A percentile compares a stretch with the other conserved stretches of the same genome.
phyloP scores from a whole-genome alignment of 2,113 vertebrate genomes.

The Phaethon lepturus region DNA sequence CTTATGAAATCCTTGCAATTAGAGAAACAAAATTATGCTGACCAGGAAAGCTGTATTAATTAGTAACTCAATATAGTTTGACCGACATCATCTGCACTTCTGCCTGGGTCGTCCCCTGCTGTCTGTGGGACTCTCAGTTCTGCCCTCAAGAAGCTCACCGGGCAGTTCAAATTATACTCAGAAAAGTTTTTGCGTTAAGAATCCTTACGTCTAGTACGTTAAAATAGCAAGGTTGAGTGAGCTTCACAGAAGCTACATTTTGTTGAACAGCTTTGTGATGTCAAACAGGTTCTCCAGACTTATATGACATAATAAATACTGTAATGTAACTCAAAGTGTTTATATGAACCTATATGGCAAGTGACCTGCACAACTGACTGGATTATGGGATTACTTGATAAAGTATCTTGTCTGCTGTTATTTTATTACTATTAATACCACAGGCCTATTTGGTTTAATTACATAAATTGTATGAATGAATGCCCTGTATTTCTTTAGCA shows the following conservation, averaged over 20 bases:
- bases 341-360: not conserved
- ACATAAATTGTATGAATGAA: not conserved
- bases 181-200: not conserved
- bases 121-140: not conserved
- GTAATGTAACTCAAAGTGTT: not conserved
- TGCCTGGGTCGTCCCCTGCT: not conserved
- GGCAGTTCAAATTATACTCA: not conserved
- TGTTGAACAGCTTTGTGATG: not conserved
- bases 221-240: not conserved
- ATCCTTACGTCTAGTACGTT: not conserved
- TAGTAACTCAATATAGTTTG: not conserved
- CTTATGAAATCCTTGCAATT: not conserved
- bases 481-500: not conserved
- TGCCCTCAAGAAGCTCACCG: not conserved
- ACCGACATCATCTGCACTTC: not conserved
- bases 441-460: not conserved
- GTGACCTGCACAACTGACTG: not conserved
- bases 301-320: not conserved
- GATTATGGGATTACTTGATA: not conserved
- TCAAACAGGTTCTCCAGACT: not conserved
- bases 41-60: slow-evolving; percentile 13
- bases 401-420: not conserved
- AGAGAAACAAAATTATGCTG: not conserved
- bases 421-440: not conserved
- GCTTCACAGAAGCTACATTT: not conserved